Conservation (phyloP, 2,888 invertebrate genomes). For the Oscheius myriophilus region DNA sequence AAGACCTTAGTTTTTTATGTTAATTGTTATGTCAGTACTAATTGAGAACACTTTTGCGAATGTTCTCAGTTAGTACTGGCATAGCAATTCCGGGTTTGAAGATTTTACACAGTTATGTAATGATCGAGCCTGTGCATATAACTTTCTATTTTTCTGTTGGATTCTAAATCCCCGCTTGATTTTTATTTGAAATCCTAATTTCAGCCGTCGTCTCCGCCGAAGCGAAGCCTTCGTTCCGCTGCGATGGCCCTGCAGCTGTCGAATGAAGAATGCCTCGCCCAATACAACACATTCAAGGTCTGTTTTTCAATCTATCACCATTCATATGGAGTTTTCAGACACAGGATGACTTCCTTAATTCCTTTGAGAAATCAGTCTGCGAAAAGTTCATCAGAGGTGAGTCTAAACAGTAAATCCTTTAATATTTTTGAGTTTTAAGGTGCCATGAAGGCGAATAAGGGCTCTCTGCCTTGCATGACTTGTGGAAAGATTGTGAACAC, state of each 20-base stretch:
- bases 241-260: background rate
- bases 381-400: constrained; percentile 7
- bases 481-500: background rate
- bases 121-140: too few species aligned
- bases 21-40: too few species aligned
- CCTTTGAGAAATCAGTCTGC: background rate
- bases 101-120: too few species aligned
- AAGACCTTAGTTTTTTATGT: too few species aligned
- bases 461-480: background rate
- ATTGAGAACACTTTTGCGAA: too few species aligned
- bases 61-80: too few species aligned
- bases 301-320: background rate
- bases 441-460: constrained; percentile 7
- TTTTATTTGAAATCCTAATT: too few species aligned
- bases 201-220: background rate
- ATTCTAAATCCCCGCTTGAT: too few species aligned
- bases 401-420: background rate
- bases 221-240: background rate
- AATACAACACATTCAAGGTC: constrained; percentile 1
- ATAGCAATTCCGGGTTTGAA: too few species aligned
- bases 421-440: background rate
- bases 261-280: constrained; percentile 7
- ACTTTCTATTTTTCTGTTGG: too few species aligned
- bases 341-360: background rate
- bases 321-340: background rate